Base-by-base conservation (phyloP, 2,888 invertebrate genomes). In the Drosophila kuntzei region DNA sequence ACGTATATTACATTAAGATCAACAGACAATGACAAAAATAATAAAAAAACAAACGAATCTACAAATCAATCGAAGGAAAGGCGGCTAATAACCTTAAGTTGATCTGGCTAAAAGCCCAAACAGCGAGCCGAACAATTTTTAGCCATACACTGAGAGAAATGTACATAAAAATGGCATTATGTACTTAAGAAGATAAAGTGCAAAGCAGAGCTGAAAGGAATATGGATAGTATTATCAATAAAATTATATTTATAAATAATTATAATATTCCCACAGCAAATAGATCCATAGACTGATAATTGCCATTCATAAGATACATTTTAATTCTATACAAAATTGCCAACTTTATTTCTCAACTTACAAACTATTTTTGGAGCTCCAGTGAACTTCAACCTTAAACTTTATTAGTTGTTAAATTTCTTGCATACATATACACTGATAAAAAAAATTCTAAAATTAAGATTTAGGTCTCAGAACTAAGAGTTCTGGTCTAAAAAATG, bases 61-160 rank as follows among this genome's bases (percentile, higher is more conserved):
- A 61, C 63, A 82, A 76, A 73, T 67, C 55, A 66, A 61, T 41
- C 43, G 34, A 46, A 58, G 79, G 79, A 79, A 71, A 83, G 72
- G 76, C 76, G 69, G 80, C 82, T 79, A 79, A 81, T 76, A 79
- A 80, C 79, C 81, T 68, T 63, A 68, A 74, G 75, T 71, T 67
- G 69, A 62, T 80, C 60, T 76, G 62, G 78, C 78, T 59, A 69
- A 80, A 53, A 77, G 62, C 51, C 61, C 75, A 49, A 63, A 53
- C 32, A 32, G 8, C 20, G 29, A 20, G 29, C 29, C 14, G 41
- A 41, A 54, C 39, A 29, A 41, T 54, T 55, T 60, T 66, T 18
- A 29, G 59, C 53, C 29, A 20, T 68, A 27, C 79, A 77, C 66
- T 59, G 66, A 1, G 18, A 47, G 46, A 70, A 74, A 74, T 20